Base-by-base conservation (phyloP, 2,888 invertebrate genomes). In the Eupsilia transversa region DNA sequence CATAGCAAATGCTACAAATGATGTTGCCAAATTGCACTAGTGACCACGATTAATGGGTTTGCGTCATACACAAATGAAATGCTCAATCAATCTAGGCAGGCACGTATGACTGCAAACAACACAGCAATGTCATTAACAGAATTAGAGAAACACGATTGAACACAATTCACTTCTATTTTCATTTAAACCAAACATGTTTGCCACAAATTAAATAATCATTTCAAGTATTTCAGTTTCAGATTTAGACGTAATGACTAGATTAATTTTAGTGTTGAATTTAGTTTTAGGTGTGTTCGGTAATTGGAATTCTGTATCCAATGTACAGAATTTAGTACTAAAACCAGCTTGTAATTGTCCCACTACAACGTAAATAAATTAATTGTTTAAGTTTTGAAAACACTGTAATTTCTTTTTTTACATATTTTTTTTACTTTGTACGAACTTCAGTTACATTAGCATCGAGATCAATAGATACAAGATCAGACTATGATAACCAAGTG, bases 151-250 rank as follows among this genome's bases (percentile, higher is more conserved):
- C 65, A 61, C 65, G 46, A 72, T 69, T 52, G 33, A 68, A 72
- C 60, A 60, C 30, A 10, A 43, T 82, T 77, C 54, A 59, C 33
- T 68, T 64, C 68, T 54, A 72, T 81, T 80, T 70, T 69, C 43
- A 77, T 65, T 82, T 38, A 72, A 68, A 43, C 27, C 33, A 77
- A 81, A 75, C 70, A 79, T 66, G 52, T 72, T 82, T 56, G 27
- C 27, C 43, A 66, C 68, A 61, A 72, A 65, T 68, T 49, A 60
- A 77, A 72, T 57, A 60, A 60, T 43, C 35, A 49, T 68, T 81
- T 76, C 49, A 20, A 67, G n/a, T 65, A 76, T 64, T 76, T 52
- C 30, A 33, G 27, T 72, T 80, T 72, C 49, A 43, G 12, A 61
- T 66, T 61, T 33, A 17, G 10, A 71, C 59, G 17, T 41, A 54